Evolutionary conservation across 92 coral and sea anemone species (phyloP), one percentile per base, ranked within the genome.

Genomic region (Metridium senile): DNA sequence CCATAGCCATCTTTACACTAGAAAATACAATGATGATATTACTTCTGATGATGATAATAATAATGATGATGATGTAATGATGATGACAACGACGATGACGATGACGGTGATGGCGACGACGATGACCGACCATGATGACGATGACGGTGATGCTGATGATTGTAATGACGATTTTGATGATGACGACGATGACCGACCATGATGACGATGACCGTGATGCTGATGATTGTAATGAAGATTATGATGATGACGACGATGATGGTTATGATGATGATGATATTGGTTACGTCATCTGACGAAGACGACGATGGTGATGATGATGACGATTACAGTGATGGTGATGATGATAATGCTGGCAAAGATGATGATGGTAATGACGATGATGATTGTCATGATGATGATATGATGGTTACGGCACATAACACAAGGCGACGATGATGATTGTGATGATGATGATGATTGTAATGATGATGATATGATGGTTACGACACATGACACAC

Each of bases 1-100:
- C 92, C 98, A 74, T 71, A 92, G 9, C 98, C 97, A 56, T 92
- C 89, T 76, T 92, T 92, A 62, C 98, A 94, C 98, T 94, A 33
- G 33, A 49, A 76, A 13, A 63, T n/a, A 64, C 0, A 63, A 30
- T n/a, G 43, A 63, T 13, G 71, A 33, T 35, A 72, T 13, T 39
- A 39, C 49, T 6, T 4, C 13, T 4, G 8, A 13, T 4, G 6
- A 39, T 13, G 49, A 39, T 4, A 39, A 39, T 13, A 13, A 39
- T 13, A 4, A 39, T 72, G 33, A 26, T 79, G 66, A 54, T 70
- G 70, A 16, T 79, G 18, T n/a, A n/a, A 21, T 71, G 25, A 54
- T 54, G 25, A 10, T 54, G 25, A 54, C 17, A 20, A 10, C 3
- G 25, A 54, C 25, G 25, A 20, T 54, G 25, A 20, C 17, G 17